Conservation (phyloP, 2,797 vertebrate genomes). For the Sebastes vulpes region DNA sequence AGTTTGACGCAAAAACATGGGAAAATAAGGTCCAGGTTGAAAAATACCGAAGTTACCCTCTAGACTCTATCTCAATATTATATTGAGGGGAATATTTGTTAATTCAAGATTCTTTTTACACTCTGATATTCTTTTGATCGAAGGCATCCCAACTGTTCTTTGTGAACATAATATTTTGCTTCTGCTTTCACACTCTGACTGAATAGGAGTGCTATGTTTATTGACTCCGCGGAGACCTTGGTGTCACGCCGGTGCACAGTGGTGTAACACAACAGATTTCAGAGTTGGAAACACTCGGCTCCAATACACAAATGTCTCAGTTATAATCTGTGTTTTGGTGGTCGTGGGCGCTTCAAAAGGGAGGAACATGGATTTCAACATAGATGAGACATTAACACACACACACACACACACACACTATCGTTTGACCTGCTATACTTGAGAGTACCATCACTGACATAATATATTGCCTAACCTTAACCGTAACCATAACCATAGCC, state of each 20-base stretch:
- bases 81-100: neutral
- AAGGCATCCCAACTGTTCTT: neutral
- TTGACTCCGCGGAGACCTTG: slow-evolving; percentile 1
- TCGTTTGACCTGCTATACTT: neutral
- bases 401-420: neutral
- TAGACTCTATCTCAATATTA: neutral
- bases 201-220: neutral
- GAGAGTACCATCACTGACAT: neutral
- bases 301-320: neutral
- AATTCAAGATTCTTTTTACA: neutral
- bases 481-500: neutral
- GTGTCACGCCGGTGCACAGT: neutral
- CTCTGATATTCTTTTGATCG: neutral
- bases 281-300: neutral
- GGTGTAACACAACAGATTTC: slow-evolving; percentile 14
- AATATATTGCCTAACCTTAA: neutral
- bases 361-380: neutral
- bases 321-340: neutral
- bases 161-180: slow-evolving; percentile 10
- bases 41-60: neutral
- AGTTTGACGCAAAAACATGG: neutral
- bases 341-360: neutral
- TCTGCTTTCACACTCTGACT: slow-evolving; percentile 8
- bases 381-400: neutral
- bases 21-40: neutral